Evolutionary conservation across 2,113 vertebrate genomes (phyloP).

Genomic region (Caloenas nicobarica): DNA sequence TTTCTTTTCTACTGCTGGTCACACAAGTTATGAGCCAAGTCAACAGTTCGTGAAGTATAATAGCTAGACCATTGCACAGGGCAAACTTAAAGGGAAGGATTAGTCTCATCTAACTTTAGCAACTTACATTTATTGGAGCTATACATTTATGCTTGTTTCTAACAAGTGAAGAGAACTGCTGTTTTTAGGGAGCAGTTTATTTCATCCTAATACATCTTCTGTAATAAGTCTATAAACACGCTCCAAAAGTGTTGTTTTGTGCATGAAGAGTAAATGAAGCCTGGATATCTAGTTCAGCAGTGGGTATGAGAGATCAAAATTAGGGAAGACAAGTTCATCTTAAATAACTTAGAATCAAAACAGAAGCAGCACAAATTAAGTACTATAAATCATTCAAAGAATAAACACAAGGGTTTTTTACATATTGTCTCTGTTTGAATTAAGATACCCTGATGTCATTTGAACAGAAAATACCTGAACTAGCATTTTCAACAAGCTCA

Average conservation of each 20-base stretch:
- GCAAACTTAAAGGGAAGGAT: neutral
- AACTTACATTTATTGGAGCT: neutral
- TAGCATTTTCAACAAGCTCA: slow-evolving; percentile 10
- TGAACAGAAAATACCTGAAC: slow-evolving; percentile 29
- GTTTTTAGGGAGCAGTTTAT: neutral
- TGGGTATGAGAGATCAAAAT: neutral
- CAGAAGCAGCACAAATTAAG: neutral
- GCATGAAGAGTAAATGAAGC: neutral
- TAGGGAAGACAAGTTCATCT: neutral
- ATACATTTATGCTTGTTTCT: neutral
- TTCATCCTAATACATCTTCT: neutral
- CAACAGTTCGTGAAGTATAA: neutral
- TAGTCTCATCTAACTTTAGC: neutral
- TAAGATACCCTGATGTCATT: neutral
- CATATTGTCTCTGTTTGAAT: neutral
- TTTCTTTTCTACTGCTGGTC: neutral
- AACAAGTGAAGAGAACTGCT: neutral
- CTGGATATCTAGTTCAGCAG: neutral
- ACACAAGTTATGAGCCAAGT: neutral
- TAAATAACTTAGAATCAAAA: slow-evolving; percentile 3
- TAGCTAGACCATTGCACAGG: neutral
- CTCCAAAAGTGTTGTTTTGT: neutral
- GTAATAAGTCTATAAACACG: neutral
- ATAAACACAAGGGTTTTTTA: slow-evolving; percentile 12
- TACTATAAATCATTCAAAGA: slow-evolving; percentile 17